These are phyloP conservation scores for Cheilosia grossa DNA, from an alignment of 2,888 invertebrate genomes.

Conservation along the genomic window DNA sequence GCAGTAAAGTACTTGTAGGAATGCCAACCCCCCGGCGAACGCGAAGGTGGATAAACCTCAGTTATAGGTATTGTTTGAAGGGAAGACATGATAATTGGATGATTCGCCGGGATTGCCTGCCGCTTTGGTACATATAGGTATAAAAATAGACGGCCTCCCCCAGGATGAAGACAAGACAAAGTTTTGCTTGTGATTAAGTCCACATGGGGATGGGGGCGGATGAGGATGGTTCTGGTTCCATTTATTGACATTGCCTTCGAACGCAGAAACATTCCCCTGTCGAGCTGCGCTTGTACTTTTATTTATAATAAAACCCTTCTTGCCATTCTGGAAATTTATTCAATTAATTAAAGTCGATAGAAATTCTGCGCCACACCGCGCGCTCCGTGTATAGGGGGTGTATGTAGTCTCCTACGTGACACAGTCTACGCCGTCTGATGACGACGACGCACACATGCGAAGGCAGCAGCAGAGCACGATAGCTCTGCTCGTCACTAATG, in stretches of 20 bases:
- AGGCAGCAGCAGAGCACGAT: conserved; percentile 61
- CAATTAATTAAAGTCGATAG: conserved; percentile 75
- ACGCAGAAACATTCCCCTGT: no score
- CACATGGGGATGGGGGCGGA: conserved; percentile 26
- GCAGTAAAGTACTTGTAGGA: conserved; percentile 71
- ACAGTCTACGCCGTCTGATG: conserved; percentile 52
- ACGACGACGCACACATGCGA: conserved; percentile 34
- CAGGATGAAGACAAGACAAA: conserved; percentile 68
- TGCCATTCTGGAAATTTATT: conserved; percentile 72
- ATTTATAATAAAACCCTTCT: conserved; percentile 73
- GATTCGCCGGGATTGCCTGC: conserved; percentile 77
- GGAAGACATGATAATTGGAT: conserved; percentile 83
- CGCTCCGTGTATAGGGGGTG: conserved; percentile 32
- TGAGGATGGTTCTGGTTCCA: conserved; percentile 12
- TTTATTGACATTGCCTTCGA: conserved; percentile 64
- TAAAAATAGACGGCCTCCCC: conserved; percentile 54
- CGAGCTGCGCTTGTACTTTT: conserved; percentile 46
- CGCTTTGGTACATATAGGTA: not conserved
- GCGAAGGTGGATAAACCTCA: conserved; percentile 59
- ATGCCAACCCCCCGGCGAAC: conserved; percentile 28
- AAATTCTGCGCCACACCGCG: conserved; percentile 64
- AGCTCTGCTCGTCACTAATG: conserved; percentile 68
- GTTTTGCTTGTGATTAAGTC: conserved; percentile 65
- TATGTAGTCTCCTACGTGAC: conserved; percentile 57
- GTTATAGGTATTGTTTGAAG: conserved; percentile 69